Percentiles rank a stretch among this genome's conserved stretches.
Conservation (phyloP, 2,888 invertebrate genomes). For the Trypoxylon attenuatum region DNA sequence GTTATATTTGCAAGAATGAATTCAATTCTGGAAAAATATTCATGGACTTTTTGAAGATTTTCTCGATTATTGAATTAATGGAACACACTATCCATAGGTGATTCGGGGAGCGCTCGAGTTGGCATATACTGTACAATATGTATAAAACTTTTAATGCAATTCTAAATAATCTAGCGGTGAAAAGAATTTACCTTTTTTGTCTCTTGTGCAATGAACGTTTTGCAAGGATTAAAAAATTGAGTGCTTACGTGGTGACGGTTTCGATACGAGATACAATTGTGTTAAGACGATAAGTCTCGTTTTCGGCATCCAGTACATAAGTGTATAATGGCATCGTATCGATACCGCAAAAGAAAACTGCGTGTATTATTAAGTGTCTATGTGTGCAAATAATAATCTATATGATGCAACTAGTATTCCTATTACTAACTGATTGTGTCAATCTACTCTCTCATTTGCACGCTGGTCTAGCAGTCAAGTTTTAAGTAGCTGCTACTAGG, state of each 20-base stretch:
- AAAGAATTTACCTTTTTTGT: neutral
- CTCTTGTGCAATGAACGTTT: neutral
- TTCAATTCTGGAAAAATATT: no score
- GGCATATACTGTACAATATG: no score
- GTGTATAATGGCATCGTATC: neutral
- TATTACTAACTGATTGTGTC: conserved; percentile 19
- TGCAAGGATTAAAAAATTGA: neutral
- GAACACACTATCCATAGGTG: no score
- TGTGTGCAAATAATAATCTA: neutral
- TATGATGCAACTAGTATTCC: conserved; percentile 5
- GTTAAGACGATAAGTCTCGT: no score
- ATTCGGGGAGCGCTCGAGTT: no score
- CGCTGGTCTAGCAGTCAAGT: conserved; percentile 6
- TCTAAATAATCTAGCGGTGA: conserved; percentile 1
- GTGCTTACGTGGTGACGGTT: neutral
- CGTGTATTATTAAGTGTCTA: no score
- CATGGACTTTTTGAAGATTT: no score
- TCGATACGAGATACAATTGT: neutral
- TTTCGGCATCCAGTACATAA: no score
- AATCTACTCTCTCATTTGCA: conserved; percentile 10
- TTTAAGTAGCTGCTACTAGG: conserved; percentile 34
- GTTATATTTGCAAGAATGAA: no score
- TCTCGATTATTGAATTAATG: no score
- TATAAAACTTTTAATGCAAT: neutral
- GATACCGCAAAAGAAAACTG: neutral